phyloP scores from a whole-genome alignment of 2,888 invertebrate species.

The Steromphala cineraria region DNA sequence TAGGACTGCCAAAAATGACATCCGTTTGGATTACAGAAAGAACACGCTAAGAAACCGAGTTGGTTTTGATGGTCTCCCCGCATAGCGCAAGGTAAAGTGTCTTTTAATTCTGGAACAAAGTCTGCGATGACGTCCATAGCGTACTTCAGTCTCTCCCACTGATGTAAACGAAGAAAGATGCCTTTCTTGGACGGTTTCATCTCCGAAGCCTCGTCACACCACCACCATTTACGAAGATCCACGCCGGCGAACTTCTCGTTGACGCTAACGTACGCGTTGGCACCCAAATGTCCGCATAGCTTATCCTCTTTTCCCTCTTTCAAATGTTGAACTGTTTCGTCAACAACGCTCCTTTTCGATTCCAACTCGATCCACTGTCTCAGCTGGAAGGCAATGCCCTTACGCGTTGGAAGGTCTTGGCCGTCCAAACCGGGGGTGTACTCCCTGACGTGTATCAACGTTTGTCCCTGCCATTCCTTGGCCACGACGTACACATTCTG shows the following conservation, averaged over 20 bases:
- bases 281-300: background rate
- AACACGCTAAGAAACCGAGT: background rate
- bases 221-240: constrained; percentile 14
- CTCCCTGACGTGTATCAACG: background rate
- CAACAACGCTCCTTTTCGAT: background rate
- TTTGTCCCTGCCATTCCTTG: background rate
- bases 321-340: background rate
- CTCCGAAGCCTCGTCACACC: background rate
- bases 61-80: constrained; percentile 1
- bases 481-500: background rate
- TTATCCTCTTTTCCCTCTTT: background rate
- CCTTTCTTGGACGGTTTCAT: background rate
- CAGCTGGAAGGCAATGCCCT: background rate
- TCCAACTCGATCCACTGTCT: background rate
- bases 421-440: background rate
- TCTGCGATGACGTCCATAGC: background rate
- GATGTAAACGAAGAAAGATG: background rate
- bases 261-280: background rate
- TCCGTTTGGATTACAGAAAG: background rate
- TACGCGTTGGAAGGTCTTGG: background rate
- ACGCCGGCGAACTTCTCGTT: background rate
- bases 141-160: background rate
- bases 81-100: background rate
- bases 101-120: background rate
- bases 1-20: background rate